Evolutionary conservation across 1,140 invertebrate species (phyloP).

Genomic region (Phthorimaea operculella): DNA sequence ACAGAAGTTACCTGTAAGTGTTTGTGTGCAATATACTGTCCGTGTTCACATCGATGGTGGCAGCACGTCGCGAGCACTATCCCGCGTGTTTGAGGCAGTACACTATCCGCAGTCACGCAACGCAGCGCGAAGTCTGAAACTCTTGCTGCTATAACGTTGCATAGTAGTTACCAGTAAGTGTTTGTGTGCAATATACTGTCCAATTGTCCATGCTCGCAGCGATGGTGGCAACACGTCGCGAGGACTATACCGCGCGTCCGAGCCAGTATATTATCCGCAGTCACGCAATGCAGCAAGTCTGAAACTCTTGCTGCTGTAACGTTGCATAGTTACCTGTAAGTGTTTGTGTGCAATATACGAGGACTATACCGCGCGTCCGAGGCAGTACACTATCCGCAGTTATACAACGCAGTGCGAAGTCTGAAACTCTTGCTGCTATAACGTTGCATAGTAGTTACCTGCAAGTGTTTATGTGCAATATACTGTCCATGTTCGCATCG

Average conservation of each 20-base stretch:
- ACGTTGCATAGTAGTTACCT: too few species aligned
- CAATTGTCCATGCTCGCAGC: constrained; percentile 74
- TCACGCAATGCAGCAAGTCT: constrained; percentile 77
- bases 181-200: neutral
- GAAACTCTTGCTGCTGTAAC: too few species aligned
- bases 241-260: constrained; percentile 74
- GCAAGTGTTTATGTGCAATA: constrained; percentile 65
- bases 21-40: constrained; percentile 64
- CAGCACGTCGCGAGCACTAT: constrained; percentile 86
- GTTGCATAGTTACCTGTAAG: too few species aligned
- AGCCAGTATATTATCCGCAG: constrained; percentile 33
- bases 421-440: too few species aligned
- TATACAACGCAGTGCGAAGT: constrained; percentile 78
- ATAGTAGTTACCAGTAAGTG: constrained; percentile 3
- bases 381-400: constrained; percentile 36
- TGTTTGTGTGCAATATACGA: constrained; percentile 89
- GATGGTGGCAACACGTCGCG: constrained; percentile 90
- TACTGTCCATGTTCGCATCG: constrained; percentile 77
- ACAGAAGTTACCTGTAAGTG: constrained; percentile 71
- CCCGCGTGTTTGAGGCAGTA: constrained; percentile 65
- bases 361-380: constrained; percentile 71
- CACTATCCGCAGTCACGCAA: constrained; percentile 68
- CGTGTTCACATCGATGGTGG: constrained; percentile 84
- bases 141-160: too few species aligned
- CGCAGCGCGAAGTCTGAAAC: constrained; percentile 75